Evolutionary conservation across 2,888 invertebrate species (phyloP), one percentile per base, ranked within the genome.

Genomic region (Drosophila fulvimacula): DNA sequence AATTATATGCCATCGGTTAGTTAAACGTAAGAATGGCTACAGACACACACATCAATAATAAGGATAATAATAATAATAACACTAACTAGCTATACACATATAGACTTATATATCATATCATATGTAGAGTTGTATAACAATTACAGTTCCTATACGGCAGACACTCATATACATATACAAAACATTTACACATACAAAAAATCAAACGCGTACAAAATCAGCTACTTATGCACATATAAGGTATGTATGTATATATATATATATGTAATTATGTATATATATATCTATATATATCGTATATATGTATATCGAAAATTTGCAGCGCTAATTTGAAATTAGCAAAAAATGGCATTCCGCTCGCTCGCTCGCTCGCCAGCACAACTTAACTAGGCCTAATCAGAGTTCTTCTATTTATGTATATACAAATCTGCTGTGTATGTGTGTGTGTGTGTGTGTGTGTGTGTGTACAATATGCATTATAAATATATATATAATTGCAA

Each of bases 241-340:
- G 48, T 62, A 64, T 53, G 39, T 69, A 46, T 30, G 7, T 30
- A 30, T 30, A 30, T 30, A 7, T 30, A 30, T 30, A 30, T 30
- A 30, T 72, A 65, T 62, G 21, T 57, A 52, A 42, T 52, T 62
- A 42, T 67, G 30, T 52, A 30, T n/a, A n/a, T 64, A 52, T 64
- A 36, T 51, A 56, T 67, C 42, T 70, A 56, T 69, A 60, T 69
- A 64, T 65, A 59, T 59, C 48, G 30, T 48, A 57, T 70, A 69
- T 63, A 65, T 63, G 64, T 60, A 60, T 73, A 71, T 84, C 55
- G 79, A 78, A 88, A 81, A 83, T 52, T 75, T 82, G 85, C 81
- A 63, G 63, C 34, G 84, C 85, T 82, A 84, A 89, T 81, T 87
- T 81, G 67, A 81, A 87, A 89, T 87, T 80, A 84, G 85, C 77